Evolutionary conservation across 2,113 vertebrate species (phyloP).

Genomic region (Seriola quinqueradiata): DNA sequence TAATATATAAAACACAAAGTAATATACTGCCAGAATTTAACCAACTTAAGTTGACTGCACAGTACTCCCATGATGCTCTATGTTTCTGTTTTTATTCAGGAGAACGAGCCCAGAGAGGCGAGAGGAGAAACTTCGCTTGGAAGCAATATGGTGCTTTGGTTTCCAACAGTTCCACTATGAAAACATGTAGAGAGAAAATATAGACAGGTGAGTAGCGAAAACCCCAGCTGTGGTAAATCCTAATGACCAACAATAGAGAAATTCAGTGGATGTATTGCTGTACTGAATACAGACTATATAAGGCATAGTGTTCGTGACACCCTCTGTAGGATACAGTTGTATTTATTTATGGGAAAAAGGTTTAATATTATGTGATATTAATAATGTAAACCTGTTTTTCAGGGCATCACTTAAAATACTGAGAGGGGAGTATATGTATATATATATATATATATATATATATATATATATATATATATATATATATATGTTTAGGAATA

Average conservation of each 20-base stretch:
- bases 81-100: neutral
- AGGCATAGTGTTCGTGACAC: neutral
- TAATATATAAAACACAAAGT: neutral
- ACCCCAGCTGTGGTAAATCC: neutral
- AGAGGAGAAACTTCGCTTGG: neutral
- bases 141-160: neutral
- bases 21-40: neutral
- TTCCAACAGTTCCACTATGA: neutral
- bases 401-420: neutral
- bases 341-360: slow-evolving; percentile 19
- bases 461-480: no score
- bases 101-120: neutral
- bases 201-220: neutral
- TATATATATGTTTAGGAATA: neutral
- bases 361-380: slow-evolving; percentile 32
- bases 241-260: neutral
- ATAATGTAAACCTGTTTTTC: slow-evolving; percentile 31
- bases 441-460: neutral
- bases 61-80: neutral
- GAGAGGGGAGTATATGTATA: neutral
- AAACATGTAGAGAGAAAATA: neutral
- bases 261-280: neutral
- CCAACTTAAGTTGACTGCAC: neutral
- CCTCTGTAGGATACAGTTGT: neutral
- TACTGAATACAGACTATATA: neutral